Conservation (phyloP, 2,113 vertebrate species). For the Lutjanus erythropterus region DNA sequence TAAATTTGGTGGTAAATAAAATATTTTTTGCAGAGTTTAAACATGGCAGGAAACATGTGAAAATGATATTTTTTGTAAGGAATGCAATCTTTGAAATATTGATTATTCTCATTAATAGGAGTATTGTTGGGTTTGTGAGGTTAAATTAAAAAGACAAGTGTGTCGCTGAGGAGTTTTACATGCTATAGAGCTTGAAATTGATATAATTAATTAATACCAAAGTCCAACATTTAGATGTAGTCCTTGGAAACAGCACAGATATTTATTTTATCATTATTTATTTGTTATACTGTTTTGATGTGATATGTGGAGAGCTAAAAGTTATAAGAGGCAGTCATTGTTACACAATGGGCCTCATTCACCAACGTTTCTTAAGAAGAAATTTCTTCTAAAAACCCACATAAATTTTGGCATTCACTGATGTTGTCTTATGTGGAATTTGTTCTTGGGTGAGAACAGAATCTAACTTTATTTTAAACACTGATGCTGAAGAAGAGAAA, state of each 20-base stretch:
- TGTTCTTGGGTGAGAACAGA: too few species aligned
- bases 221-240: neutral
- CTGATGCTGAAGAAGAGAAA: too few species aligned
- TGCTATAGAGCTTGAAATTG: neutral
- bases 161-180: neutral
- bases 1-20: constrained; percentile 22
- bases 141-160: too few species aligned
- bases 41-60: neutral
- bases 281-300: neutral
- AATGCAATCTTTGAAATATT: too few species aligned
- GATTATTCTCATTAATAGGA: too few species aligned
- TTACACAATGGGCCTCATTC: too few species aligned
- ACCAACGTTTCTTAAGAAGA: too few species aligned
- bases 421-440: too few species aligned
- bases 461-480: too few species aligned
- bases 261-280: neutral
- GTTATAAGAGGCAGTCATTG: neutral
- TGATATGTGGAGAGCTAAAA: neutral
- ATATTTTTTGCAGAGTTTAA: neutral
- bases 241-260: neutral
- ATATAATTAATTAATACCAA: neutral
- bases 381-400: too few species aligned
- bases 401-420: too few species aligned
- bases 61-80: neutral
- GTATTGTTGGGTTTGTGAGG: too few species aligned